Percentiles rank a stretch among this genome's conserved stretches.
Conservation (phyloP, 2,113 vertebrate genomes). For the Laticauda colubrina region DNA sequence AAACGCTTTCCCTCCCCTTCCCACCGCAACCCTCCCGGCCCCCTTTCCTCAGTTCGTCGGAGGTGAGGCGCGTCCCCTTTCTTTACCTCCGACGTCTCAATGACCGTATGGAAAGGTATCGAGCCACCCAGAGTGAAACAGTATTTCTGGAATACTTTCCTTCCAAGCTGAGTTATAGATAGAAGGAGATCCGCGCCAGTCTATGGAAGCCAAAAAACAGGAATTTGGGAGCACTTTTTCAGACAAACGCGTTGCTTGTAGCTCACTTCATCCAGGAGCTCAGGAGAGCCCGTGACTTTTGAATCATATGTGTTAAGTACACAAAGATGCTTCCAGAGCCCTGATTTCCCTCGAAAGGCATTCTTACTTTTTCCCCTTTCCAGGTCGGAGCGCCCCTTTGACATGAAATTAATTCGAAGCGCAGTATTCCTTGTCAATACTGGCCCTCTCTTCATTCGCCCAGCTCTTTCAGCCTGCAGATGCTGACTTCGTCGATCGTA, state of each 20-base stretch:
- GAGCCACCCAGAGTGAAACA: background rate
- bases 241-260: background rate
- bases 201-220: background rate
- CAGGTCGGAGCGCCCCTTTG: background rate
- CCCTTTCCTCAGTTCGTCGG: background rate
- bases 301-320: background rate
- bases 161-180: background rate
- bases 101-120: background rate
- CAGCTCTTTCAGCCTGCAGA: background rate
- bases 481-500: background rate
- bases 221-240: background rate
- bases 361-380: background rate
- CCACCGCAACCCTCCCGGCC: too few relatives aligned
- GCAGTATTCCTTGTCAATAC: background rate
- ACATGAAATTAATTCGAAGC: background rate
- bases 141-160: background rate
- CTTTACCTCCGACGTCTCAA: background rate
- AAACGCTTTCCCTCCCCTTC: background rate
- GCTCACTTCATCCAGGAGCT: background rate
- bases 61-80: too few relatives aligned
- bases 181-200: background rate
- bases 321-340: background rate
- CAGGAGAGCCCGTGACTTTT: background rate
- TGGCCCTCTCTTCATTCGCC: background rate
- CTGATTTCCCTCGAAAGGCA: background rate